A percentile compares a stretch with the other conserved stretches of the same genome.
Evolutionary conservation across 2,113 vertebrate species (phyloP).

Genomic region (Hippoglossus stenolepis): DNA sequence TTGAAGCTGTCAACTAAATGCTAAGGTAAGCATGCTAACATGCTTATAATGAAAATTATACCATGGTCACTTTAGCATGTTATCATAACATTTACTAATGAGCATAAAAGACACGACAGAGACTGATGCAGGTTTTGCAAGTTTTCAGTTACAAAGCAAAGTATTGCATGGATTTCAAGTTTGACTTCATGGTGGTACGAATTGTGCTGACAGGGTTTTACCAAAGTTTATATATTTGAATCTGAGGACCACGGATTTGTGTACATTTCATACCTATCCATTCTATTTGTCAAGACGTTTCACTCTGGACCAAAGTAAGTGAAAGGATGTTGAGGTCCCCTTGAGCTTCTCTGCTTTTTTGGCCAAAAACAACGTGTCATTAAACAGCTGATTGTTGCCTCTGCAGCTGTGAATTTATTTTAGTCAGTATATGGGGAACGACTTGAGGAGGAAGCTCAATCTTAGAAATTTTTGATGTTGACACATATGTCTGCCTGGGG

Average conservation of each 20-base stretch:
- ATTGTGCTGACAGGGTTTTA: not conserved
- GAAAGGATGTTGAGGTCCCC: not conserved
- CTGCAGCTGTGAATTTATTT: constrained; percentile 26
- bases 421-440: constrained; percentile 3
- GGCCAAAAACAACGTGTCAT: constrained; percentile 3
- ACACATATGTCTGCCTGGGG: constrained; percentile 14
- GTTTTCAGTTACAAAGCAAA: not conserved
- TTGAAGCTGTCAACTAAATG: not conserved
- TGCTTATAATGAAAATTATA: not conserved
- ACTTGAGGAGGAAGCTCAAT: not conserved
- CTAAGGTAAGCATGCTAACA: not conserved
- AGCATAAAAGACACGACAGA: not conserved
- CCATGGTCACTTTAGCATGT: not conserved
- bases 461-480: constrained; percentile 20
- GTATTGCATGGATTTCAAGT: not conserved
- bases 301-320: not conserved
- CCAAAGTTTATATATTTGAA: not conserved
- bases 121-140: not conserved
- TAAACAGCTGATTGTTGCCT: not conserved
- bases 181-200: not conserved
- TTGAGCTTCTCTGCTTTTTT: not conserved
- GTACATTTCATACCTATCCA: not conserved
- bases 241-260: not conserved
- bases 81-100: not conserved
- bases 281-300: not conserved